Evolutionary conservation across 2,888 invertebrate species (phyloP).

Genomic region (Escarpia spicata): DNA sequence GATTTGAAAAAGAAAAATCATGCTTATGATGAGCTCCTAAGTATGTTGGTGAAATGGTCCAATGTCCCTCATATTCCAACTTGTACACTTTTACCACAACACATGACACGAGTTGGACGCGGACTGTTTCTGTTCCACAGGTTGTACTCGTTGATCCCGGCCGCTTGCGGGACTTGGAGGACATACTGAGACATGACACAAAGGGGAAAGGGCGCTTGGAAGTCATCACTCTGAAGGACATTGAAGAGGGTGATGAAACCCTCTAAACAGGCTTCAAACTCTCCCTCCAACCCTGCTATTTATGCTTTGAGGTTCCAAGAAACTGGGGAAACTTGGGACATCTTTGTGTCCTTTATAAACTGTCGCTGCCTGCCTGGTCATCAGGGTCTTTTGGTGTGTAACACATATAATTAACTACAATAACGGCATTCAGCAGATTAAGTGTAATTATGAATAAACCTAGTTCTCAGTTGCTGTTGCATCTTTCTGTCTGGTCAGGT

Average conservation of each 20-base stretch:
- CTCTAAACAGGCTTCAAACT: conserved; percentile 32
- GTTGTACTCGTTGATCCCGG: conserved; percentile 88
- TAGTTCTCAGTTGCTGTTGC: no score
- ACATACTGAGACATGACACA: conserved; percentile 84
- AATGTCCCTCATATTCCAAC: no score
- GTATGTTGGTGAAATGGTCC: no score
- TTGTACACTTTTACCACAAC: not conserved
- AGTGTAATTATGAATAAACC: no score
- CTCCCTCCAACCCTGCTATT: not conserved
- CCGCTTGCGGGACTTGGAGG: conserved; percentile 87
- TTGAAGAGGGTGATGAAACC: conserved; percentile 42
- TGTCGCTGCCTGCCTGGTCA: not conserved
- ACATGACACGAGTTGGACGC: not conserved
- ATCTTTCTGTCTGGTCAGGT: no score
- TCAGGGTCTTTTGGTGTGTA: not conserved
- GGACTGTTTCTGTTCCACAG: conserved; percentile 55
- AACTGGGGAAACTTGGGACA: not conserved
- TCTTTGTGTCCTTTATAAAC: not conserved
- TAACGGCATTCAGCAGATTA: not conserved
- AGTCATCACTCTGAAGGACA: conserved; percentile 82
- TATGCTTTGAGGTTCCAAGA: not conserved
- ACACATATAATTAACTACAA: not conserved
- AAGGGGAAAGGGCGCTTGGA: conserved; percentile 81
- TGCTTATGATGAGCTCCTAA: no score
- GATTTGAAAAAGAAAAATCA: no score